Evolutionary conservation across 1,140 invertebrate species (phyloP), one percentile per base, ranked within the genome.

Genomic region (Adelges cooleyi): DNA sequence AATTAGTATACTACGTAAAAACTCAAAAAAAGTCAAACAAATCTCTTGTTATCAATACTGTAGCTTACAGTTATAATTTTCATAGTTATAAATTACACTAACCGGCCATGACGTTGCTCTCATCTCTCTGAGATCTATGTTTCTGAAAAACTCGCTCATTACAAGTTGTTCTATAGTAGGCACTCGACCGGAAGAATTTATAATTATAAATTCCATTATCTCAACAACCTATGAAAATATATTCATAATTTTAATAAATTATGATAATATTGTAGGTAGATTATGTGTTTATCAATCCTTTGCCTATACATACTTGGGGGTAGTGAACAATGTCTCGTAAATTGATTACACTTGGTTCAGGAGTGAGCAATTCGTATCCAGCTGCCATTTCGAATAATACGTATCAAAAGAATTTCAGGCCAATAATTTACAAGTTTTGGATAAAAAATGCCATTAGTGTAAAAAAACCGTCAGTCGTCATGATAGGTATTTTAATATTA

Each of bases 361-460:
- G 81, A 59, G 81, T 80, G 68, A 83, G 81, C 49, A 92, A 76
- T 71, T 92, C 89, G 68, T 86, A 85, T 33, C 89, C 90, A 22
- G 86, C 83, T 71, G 87, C 86, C 90, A 95, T 94, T 78, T 94
- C 90, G 75, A 89, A 93, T 29, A 94, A 77, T 69, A 94, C 80
- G 74, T 91, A 87, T 69, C 83, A n/a, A n/a, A n/a, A n/a, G n/a
- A n/a, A n/a, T n/a, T n/a, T n/a, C n/a, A n/a, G n/a, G n/a, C n/a
- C n/a, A n/a, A n/a, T n/a, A n/a, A n/a, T n/a, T n/a, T n/a, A n/a
- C n/a, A n/a, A n/a, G n/a, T n/a, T n/a, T n/a, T n/a, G n/a, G n/a
- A n/a, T n/a, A n/a, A n/a, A n/a, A n/a, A n/a, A n/a, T n/a, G n/a
- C n/a, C n/a, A n/a, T n/a, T n/a, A n/a, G n/a, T n/a, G n/a, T n/a